Percentiles rank a stretch among this genome's conserved stretches.
Conservation (phyloP, 2,113 vertebrate genomes). For the Psilopsiagon aurifrons region DNA sequence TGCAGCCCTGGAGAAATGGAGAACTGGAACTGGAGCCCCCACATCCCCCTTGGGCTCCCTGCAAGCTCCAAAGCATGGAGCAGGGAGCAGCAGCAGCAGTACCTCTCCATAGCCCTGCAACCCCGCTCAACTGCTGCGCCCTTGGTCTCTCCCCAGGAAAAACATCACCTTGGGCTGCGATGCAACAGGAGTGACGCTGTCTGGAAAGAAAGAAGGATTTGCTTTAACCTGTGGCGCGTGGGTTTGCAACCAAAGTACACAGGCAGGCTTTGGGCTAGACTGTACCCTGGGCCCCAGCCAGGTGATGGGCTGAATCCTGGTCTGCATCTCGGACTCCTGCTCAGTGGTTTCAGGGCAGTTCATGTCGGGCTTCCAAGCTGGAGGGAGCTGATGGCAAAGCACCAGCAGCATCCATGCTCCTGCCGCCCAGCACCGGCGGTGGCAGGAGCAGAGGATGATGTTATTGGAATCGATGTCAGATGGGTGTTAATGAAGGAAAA, state of each 20-base stretch:
- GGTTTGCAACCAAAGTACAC: conserved; percentile 6
- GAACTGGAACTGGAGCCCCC: background rate
- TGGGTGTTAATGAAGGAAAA: background rate
- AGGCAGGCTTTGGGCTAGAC: background rate
- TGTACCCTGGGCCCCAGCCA: background rate
- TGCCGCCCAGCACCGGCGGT: rapidly evolving
- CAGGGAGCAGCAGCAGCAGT: background rate
- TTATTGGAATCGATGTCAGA: background rate
- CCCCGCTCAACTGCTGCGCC: background rate
- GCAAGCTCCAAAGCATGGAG: background rate
- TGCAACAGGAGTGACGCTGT: background rate
- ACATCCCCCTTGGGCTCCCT: rapidly evolving
- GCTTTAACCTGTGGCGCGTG: background rate
- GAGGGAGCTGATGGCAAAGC: rapidly evolving
- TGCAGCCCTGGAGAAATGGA: background rate
- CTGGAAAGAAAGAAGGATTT: conserved; percentile 32
- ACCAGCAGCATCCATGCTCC: rapidly evolving
- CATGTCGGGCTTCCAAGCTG: background rate
- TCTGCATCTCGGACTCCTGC: background rate
- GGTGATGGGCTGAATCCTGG: background rate
- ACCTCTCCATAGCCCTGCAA: background rate
- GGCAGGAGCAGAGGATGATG: background rate
- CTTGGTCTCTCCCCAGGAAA: conserved; percentile 48
- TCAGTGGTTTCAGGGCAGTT: background rate
- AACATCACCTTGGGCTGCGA: background rate